Base-by-base conservation (phyloP, 2,113 vertebrate species). In the Ancistrus triradiatus region DNA sequence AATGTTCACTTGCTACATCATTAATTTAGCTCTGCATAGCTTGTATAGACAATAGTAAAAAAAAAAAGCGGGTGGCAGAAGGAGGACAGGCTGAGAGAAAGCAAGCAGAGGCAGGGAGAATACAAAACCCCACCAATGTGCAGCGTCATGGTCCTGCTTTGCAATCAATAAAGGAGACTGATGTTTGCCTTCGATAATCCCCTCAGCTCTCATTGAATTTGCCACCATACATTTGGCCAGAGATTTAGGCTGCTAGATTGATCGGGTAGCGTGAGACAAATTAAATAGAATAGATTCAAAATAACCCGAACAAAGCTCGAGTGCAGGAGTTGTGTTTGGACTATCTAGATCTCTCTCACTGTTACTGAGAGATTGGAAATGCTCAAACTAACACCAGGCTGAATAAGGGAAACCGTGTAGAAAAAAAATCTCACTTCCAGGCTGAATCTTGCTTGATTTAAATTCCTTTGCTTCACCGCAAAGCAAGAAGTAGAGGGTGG, bases 1-100 rank as follows among this genome's bases (percentile, higher is more conserved):
- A 78, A 76, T 72, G 71, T 76, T 70, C 64, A 61, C 46, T 69
- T 77, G 74, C 56, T 52, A 52, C 69, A 75, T 43, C 63, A 72
- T 69, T 55, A 66, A 49, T 63, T 48, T 15, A 38, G 44, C 57
- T 68, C 22, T 31, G 38, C 59, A 53, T 60, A 68, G 46, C 56
- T 63, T 63, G 40, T 11, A 59, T 59, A 3, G 40, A n/a, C n/a
- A n/a, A n/a, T n/a, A 63, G 31, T 27, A 42, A 24, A 65, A 19
- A 47, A 28, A 27, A 6, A 15, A 52, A 25, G 48, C n/a, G 18
- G 19, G 13, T 3, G 60, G 18, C 15, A 58, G 58, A 46, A 61
- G 10, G 22, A 40, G 18, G 44, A 37, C 25, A 27, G 42, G 38
- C 7, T 28, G 22, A 31, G 18, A 25, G 17, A 59, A 10, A 43